Evolutionary conservation across 2,113 vertebrate species (phyloP).

Genomic region (Engraulis encrasicolus): DNA sequence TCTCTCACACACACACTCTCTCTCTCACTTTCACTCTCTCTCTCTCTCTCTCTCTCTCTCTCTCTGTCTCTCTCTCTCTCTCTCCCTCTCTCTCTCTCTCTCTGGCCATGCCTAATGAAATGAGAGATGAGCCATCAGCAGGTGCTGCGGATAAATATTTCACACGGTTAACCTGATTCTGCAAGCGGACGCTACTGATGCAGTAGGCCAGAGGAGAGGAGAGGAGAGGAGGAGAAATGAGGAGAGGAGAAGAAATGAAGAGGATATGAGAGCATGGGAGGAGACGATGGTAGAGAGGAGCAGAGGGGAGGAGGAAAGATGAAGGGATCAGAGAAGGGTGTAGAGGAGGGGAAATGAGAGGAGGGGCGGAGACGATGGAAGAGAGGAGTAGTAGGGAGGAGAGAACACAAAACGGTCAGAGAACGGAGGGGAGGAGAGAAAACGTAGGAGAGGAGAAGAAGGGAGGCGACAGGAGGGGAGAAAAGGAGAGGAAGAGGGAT

Average conservation of each 20-base stretch:
- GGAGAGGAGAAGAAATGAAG: neutral
- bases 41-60: constrained; percentile 12
- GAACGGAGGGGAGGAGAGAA: neutral
- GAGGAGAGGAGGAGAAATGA: neutral
- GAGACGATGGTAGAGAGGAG: neutral
- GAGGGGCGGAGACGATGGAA: neutral
- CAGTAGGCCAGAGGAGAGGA: neutral
- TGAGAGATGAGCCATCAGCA: constrained; percentile 67
- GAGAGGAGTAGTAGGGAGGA: neutral
- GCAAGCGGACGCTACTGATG: constrained; percentile 38
- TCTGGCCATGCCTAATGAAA: constrained; percentile 63
- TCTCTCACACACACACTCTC: neutral
- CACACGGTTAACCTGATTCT: constrained; percentile 49
- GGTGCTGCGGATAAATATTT: constrained; percentile 59
- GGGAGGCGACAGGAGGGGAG: neutral
- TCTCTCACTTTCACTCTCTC: no score
- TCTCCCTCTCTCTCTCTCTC: neutral
- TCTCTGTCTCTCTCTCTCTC: neutral
- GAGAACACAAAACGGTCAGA: neutral
- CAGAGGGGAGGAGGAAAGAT: no score
- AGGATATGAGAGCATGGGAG: neutral
- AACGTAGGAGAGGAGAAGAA: neutral
- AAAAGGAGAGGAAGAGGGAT: neutral
- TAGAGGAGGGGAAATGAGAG: neutral
- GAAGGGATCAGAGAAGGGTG: no score